Percentiles rank a stretch among this genome's conserved stretches.
These are phyloP conservation scores for Muntiacus muntjak DNA, from an alignment of 2,113 vertebrate genomes.

Conservation along the genomic window DNA sequence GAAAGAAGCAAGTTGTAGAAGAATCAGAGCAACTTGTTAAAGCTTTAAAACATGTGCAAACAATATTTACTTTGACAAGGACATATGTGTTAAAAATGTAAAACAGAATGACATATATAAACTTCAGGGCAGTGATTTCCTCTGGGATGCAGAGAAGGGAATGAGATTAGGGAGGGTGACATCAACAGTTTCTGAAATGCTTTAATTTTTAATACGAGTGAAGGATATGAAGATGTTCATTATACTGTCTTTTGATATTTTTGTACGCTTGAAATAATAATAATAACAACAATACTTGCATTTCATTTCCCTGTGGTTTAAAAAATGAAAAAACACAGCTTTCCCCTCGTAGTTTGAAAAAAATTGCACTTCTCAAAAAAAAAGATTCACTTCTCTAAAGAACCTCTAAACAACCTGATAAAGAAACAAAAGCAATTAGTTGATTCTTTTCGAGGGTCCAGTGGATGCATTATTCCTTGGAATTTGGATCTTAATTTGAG, in stretches of 20 bases:
- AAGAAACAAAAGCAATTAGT: neutral
- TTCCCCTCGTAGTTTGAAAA: neutral
- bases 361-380: neutral
- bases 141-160: neutral
- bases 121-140: neutral
- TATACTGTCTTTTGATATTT: neutral
- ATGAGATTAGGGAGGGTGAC: neutral
- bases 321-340: neutral
- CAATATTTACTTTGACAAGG: neutral
- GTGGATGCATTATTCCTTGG: neutral
- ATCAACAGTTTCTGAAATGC: neutral
- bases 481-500: neutral
- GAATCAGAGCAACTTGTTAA: neutral
- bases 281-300: neutral
- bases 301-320: neutral
- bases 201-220: neutral
- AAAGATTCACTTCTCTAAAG: neutral
- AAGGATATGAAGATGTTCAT: neutral
- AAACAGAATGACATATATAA: neutral
- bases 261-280: neutral
- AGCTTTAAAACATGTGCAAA: neutral
- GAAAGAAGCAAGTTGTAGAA: constrained; percentile 15
- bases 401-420: neutral
- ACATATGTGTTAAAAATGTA: neutral
- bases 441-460: neutral